Conservation (phyloP, 2,113 vertebrate species). For the Rhinopithecus roxellana region DNA sequence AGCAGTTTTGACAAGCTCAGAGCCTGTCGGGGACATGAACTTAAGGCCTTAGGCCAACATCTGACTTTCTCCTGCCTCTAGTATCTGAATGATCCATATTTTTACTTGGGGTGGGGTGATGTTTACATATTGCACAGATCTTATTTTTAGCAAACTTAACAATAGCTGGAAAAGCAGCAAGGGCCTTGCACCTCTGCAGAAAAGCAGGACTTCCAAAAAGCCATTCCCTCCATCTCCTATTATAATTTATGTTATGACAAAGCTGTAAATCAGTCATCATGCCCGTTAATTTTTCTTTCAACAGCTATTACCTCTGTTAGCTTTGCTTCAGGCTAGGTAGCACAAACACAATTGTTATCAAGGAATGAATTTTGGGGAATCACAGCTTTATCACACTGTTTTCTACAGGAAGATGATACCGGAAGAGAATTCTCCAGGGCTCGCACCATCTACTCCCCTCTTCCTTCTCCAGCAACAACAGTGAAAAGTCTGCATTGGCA, state of each 20-base stretch:
- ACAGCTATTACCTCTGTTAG: slow-evolving; percentile 49
- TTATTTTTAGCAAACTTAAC: slow-evolving; percentile 48
- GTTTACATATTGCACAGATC: slow-evolving; percentile 36
- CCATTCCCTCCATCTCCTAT: not conserved
- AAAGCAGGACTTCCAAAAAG: not conserved
- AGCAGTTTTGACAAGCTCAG: slow-evolving; percentile 59
- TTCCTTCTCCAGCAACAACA: not conserved
- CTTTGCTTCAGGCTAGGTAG: slow-evolving; percentile 49
- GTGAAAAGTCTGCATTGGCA: not conserved
- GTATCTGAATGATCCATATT: slow-evolving; percentile 36
- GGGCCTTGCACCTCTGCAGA: not conserved
- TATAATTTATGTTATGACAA: slow-evolving; percentile 57
- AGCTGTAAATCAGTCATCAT: slow-evolving; percentile 62
- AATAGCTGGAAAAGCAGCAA: slow-evolving; percentile 14
- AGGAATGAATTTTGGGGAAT: not conserved
- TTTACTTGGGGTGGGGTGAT: not conserved
- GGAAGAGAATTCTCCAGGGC: not conserved
- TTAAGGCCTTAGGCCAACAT: slow-evolving; percentile 6
- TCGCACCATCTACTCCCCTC: too few species aligned
- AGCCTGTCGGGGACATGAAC: slow-evolving; percentile 49
- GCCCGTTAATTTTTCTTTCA: slow-evolving; percentile 46
- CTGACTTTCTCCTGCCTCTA: not conserved
- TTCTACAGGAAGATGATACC: not conserved
- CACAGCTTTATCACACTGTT: not conserved
- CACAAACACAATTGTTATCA: slow-evolving; percentile 62